Base-by-base conservation (phyloP, 2,113 vertebrate genomes). In the Equus quagga region DNA sequence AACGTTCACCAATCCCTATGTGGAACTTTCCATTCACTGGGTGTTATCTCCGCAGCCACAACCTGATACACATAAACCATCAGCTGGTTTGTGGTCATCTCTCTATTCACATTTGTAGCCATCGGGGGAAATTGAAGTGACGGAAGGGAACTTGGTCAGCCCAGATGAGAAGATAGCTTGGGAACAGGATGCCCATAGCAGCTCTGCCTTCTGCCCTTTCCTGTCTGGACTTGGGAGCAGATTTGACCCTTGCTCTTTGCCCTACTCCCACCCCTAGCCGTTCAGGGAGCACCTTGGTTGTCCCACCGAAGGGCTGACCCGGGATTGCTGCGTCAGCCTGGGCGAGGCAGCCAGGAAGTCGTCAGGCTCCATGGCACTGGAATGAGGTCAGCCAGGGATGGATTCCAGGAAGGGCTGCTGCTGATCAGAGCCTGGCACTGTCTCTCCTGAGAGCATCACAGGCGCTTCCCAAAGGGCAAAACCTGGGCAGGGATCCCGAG, bases 151-250 rank as follows among this genome's bases (percentile, higher is more conserved):
- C 33, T 65, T 84, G 73, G 41, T 51, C 76, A 54, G 58, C 62
- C 11, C 13, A 44, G 75, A 51, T 93, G 86, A 70, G 51, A 49
- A 62, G 92, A 94, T 65, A 94, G 89, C 89, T 94, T 72, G 73
- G 92, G 60, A 94, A 96, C 96, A 98, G 98, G 98, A 97, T 98
- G 91, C 80, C 46, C 2, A 0, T 0, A 9, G n/a, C 49, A 46
- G 70, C 62, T 82, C 75, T 76, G 21, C 36, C 82, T 82, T 54
- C 24, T 78, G 54, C 91, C 70, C 76, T 95, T 97, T 97, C 96
- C 97, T 93, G 91, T 80, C 79, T 89, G 58, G 73, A 60, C 18
- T 13, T 36, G 36, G 89, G 91, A 81, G 73, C n/a, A 82, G 91
- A 85, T 41, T 3, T 76, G 82, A 93, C 89, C 89, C 89, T 88